Evolutionary conservation across 2,888 invertebrate genomes (phyloP).

Genomic region (Elysia crispata): DNA sequence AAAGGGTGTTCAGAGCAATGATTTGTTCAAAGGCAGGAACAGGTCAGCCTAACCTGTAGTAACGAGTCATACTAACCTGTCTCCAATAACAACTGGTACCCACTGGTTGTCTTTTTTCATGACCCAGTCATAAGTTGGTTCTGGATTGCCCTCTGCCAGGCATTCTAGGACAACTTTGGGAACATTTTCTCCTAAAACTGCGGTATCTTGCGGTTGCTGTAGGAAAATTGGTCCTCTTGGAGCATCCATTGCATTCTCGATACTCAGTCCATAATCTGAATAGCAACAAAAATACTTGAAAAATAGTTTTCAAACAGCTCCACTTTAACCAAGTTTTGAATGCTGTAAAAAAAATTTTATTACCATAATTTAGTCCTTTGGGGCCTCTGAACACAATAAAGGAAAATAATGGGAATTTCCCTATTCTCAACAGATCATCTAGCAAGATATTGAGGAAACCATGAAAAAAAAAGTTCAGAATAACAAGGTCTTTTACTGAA

Average conservation of each 20-base stretch:
- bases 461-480: too few relatives aligned
- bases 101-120: not conserved
- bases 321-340: too few relatives aligned
- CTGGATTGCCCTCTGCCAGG: conserved; percentile 85
- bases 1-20: too few relatives aligned
- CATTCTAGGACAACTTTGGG: conserved; percentile 72
- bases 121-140: conserved; percentile 88
- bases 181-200: conserved; percentile 66
- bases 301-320: not conserved
- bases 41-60: conserved; percentile 21
- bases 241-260: conserved; percentile 85
- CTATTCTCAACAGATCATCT: too few relatives aligned
- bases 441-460: too few relatives aligned
- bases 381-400: too few relatives aligned
- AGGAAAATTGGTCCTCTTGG: conserved; percentile 93
- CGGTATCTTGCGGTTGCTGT: conserved; percentile 78
- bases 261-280: conserved; percentile 71
- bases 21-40: too few relatives aligned
- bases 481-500: too few relatives aligned
- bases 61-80: conserved; percentile 22
- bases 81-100: conserved; percentile 18
- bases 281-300: not conserved
- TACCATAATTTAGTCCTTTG: too few relatives aligned
- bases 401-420: too few relatives aligned
- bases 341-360: too few relatives aligned